Evolutionary conservation across 92 coral and sea anemone species (phyloP).

Genomic region (Epizoanthus fatuus): DNA sequence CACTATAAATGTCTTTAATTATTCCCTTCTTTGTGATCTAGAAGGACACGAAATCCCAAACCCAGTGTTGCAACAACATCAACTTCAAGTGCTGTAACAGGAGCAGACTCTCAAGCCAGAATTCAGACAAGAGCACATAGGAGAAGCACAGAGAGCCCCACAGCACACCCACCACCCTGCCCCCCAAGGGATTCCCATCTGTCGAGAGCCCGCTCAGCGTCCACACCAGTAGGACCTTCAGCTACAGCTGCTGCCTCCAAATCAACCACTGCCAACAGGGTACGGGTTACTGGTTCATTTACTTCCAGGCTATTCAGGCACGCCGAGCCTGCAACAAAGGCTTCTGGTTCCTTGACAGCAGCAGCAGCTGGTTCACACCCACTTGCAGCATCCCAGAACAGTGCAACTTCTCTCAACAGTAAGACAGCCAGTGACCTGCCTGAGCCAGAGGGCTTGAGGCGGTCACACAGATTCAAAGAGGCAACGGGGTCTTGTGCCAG

Average conservation of each 20-base stretch:
- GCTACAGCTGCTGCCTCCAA: slow-evolving; percentile 70
- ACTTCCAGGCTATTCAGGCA: slow-evolving; percentile 30
- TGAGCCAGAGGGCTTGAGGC: slow-evolving; percentile 99
- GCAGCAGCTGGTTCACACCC: slow-evolving; percentile 42
- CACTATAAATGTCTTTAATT: background rate
- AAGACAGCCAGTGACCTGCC: slow-evolving; percentile 85
- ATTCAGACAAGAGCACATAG: slow-evolving; percentile 47
- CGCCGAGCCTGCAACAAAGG: slow-evolving; percentile 37
- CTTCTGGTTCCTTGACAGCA: slow-evolving; percentile 32
- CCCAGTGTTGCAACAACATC: slow-evolving; percentile 22
- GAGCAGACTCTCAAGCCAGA: slow-evolving; percentile 24
- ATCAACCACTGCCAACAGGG: slow-evolving; percentile 49
- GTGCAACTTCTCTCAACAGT: slow-evolving; percentile 25
- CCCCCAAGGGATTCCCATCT: slow-evolving; percentile 53
- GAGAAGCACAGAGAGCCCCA: slow-evolving; percentile 41
- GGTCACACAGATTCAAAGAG: slow-evolving; percentile 96
- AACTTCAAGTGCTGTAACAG: slow-evolving; percentile 31
- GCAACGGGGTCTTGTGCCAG: slow-evolving; percentile 99
- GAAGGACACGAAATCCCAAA: slow-evolving; percentile 48
- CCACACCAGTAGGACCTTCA: slow-evolving; percentile 63
- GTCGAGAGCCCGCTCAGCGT: slow-evolving; percentile 65
- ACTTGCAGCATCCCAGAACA: slow-evolving; percentile 36
- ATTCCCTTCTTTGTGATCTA: background rate
- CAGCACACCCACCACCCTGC: slow-evolving; percentile 32
- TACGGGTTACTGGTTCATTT: slow-evolving; percentile 47